A percentile compares a stretch with the other conserved stretches of the same genome.
Evolutionary conservation across 2,113 vertebrate species (phyloP).

Genomic region (Ammodramus savannarum): DNA sequence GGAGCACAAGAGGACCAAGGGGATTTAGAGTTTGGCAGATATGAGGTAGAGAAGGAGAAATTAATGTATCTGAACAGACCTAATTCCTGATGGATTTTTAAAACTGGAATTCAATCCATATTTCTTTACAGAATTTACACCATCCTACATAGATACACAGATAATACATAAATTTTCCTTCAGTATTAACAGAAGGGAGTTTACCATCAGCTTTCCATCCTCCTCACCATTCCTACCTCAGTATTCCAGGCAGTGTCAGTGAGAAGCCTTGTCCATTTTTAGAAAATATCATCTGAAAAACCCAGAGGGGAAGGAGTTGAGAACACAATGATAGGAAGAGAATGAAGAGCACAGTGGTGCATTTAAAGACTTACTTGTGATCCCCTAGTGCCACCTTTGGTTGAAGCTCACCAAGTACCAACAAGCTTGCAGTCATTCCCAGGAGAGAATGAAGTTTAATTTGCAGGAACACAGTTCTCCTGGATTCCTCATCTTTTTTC

Average conservation of each 20-base stretch:
- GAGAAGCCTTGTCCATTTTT: background rate
- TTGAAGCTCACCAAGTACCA: background rate
- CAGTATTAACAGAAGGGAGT: background rate
- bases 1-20: background rate
- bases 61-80: background rate
- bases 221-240: background rate
- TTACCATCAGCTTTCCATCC: background rate
- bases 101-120: background rate
- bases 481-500: background rate
- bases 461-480: background rate
- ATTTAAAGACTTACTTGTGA: background rate
- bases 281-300: background rate
- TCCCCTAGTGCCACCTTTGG: constrained; percentile 23
- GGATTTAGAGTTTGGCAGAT: background rate
- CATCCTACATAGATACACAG: background rate
- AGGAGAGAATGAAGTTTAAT: background rate
- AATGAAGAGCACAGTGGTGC: background rate
- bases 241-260: background rate
- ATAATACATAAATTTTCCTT: background rate
- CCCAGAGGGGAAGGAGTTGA: background rate
- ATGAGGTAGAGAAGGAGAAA: background rate
- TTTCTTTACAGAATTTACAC: background rate
- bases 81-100: background rate
- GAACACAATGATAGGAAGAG: background rate
- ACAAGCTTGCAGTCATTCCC: background rate